Conservation (phyloP, 2,113 vertebrate genomes). For the Mionectes macconnelli region DNA sequence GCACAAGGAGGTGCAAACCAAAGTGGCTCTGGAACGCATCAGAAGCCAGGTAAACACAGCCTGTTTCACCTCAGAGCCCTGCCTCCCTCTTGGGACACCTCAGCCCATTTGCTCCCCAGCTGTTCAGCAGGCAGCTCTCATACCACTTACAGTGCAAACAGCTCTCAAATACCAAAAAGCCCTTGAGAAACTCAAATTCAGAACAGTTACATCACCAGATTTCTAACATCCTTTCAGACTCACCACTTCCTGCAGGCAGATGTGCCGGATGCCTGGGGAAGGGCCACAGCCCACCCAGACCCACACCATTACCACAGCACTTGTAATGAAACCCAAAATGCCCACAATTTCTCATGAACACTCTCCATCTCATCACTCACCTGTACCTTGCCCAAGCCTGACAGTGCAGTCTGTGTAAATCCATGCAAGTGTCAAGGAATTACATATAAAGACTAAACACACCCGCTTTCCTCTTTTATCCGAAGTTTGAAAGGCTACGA, state of each 20-base stretch:
- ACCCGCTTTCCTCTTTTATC: neutral
- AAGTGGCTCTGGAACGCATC: slow-evolving; percentile 55
- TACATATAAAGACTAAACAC: neutral
- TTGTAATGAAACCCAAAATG: neutral
- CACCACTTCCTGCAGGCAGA: neutral
- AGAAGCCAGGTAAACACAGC: neutral
- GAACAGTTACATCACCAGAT: neutral
- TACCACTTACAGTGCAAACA: neutral
- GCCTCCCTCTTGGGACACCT: neutral
- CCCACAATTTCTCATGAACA: neutral
- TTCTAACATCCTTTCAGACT: neutral
- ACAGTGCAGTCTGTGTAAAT: neutral
- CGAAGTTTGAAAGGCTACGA: slow-evolving; percentile 69
- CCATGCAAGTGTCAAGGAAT: neutral
- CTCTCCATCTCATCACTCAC: neutral
- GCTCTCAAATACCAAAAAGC: neutral
- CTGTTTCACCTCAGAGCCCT: neutral
- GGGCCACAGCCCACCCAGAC: neutral
- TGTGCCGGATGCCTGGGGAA: accelerated
- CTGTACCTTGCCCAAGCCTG: neutral
- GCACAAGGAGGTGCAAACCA: slow-evolving; percentile 49
- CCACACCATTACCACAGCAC: neutral
- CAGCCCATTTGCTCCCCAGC: neutral
- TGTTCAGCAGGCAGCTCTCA: neutral
- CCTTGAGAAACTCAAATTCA: neutral